Percentiles rank a stretch among this genome's conserved stretches.
These are phyloP conservation scores for Eleginops maclovinus DNA, from an alignment of 2,113 vertebrate species.

Conservation along the genomic window DNA sequence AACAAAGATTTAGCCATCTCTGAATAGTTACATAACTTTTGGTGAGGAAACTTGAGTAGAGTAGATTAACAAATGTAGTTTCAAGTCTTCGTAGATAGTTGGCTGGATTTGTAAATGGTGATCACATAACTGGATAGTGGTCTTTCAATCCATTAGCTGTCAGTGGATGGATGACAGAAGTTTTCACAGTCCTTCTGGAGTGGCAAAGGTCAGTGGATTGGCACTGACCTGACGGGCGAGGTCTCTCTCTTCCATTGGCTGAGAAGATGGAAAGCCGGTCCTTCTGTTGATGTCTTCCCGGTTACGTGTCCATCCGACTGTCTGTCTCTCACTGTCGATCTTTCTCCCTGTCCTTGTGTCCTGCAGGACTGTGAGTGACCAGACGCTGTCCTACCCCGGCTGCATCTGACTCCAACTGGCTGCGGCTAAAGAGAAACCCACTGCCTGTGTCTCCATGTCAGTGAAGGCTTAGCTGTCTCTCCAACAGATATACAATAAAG, in stretches of 20 bases:
- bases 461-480: slow-evolving; percentile 20
- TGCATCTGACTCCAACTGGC: slow-evolving; percentile 24
- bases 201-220: slow-evolving; percentile 14
- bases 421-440: background rate
- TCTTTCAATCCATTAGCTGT: slow-evolving; percentile 47
- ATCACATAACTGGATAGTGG: slow-evolving; percentile 13
- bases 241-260: slow-evolving; percentile 10
- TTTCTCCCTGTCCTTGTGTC: slow-evolving; percentile 24
- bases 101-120: background rate
- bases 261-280: slow-evolving; percentile 33
- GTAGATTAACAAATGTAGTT: background rate
- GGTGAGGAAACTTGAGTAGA: background rate
- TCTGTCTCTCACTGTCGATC: slow-evolving; percentile 11
- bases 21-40: slow-evolving; percentile 18
- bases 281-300: slow-evolving; percentile 29
- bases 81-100: background rate
- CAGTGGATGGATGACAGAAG: slow-evolving; percentile 24
- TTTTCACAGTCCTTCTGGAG: slow-evolving; percentile 20
- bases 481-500: slow-evolving; percentile 28
- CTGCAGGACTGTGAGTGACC: slow-evolving; percentile 3
- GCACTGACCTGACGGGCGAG: slow-evolving; percentile 15
- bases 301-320: slow-evolving; percentile 9
- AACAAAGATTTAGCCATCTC: slow-evolving; percentile 17
- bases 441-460: slow-evolving; percentile 6
- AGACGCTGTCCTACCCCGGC: slow-evolving; percentile 5